These are phyloP conservation scores for Bradypodion ventrale DNA, from an alignment of 2,797 vertebrate species.

Conservation along the genomic window DNA sequence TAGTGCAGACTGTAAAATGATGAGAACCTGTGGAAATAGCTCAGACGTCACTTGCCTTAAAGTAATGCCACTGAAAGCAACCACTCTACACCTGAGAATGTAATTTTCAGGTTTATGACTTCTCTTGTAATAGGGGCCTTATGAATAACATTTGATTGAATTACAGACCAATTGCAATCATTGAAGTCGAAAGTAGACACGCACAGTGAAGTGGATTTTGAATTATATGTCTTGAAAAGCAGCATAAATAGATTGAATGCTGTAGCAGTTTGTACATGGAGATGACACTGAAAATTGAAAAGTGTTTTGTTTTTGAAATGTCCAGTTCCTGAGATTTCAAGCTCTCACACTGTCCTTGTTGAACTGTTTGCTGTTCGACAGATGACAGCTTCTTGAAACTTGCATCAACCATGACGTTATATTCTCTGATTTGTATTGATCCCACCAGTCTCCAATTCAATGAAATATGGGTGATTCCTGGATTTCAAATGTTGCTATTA, in stretches of 20 bases:
- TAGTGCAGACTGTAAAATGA: not conserved
- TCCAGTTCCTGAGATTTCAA: conserved; percentile 5
- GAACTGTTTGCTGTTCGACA: not conserved
- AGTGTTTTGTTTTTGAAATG: conserved; percentile 36
- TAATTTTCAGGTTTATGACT: conserved; percentile 3
- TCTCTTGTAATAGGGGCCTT: not conserved
- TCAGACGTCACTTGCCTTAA: conserved; percentile 22
- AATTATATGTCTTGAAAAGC: not conserved
- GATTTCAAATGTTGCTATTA: not conserved
- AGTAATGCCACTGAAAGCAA: conserved; percentile 4
- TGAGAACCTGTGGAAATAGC: conserved; percentile 14
- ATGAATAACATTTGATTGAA: conserved; percentile 17
- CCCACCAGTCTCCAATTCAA: not conserved
- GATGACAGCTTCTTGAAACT: not conserved
- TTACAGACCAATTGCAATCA: conserved; percentile 5
- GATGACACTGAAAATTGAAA: conserved; percentile 43
- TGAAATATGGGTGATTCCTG: not conserved
- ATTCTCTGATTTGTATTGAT: not conserved
- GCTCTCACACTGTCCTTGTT: not conserved
- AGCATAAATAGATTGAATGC: conserved; percentile 6
- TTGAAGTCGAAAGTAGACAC: conserved; percentile 11
- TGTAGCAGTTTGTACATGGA: not conserved
- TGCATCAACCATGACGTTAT: not conserved
- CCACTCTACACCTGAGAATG: not conserved
- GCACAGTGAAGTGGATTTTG: conserved; percentile 26